Base-by-base conservation (phyloP, 1,140 invertebrate genomes). In the Drosophila melanica region DNA sequence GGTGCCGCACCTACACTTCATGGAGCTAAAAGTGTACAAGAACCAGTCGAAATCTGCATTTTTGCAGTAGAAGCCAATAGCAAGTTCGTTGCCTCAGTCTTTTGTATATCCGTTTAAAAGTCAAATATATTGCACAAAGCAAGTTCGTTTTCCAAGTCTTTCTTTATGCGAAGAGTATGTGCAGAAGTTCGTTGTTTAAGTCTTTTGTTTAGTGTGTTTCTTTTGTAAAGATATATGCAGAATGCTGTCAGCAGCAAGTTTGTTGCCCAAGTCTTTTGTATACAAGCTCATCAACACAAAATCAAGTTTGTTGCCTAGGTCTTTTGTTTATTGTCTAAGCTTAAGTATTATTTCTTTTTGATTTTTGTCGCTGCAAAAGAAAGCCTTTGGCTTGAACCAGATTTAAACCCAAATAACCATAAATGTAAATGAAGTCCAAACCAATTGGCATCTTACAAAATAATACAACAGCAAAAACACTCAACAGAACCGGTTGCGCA, bases 201-300 rank as follows among this genome's bases (percentile, higher is more conserved):
- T 87, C 84, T 87, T 87, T 79, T 57, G 76, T 79, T 62, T 60
- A n/a, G n/a, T n/a, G n/a, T n/a, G n/a, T n/a, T n/a, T n/a, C n/a
- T n/a, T n/a, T n/a, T n/a, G n/a, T n/a, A n/a, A n/a, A n/a, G n/a
- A n/a, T 14, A 23, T n/a, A 3, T 23, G 0, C 30, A 55, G 16
- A 55, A 41, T 55, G 10, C 9, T 27, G 4, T n/a, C n/a, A 14
- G 20, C 3, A 41, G 30, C 71, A 66, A 66, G 75, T 77, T 80
- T 45, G 73, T 67, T 42, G 59, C 68, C 60, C 65, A 68, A 66
- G 68, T 79, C 70, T 80, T 74, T 73, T 66, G 45, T 68, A 11
- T 0, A 18, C 11, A 20, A 30, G 9, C 10, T 41, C 5, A 58
- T 44, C 3, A n/a, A 44, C 3, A 8, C 20, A 11, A 20, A 7